phyloP scores from a whole-genome alignment of 2,888 invertebrate species.

The Mellilla xanthometata region DNA sequence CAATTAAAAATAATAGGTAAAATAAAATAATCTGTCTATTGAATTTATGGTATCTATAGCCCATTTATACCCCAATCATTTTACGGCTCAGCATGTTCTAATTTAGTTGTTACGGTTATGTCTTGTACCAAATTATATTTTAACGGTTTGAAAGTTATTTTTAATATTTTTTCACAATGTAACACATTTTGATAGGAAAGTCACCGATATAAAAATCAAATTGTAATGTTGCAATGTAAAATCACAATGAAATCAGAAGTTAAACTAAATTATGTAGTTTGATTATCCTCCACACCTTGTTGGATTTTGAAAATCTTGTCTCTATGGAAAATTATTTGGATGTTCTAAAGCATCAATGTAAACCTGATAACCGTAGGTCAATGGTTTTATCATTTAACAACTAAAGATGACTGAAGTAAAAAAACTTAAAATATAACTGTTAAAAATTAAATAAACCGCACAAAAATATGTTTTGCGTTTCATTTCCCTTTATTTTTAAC shows the following conservation, averaged over 20 bases:
- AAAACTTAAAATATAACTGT: constrained; percentile 71
- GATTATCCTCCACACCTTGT: background rate
- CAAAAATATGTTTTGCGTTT: constrained; percentile 65
- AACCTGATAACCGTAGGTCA: constrained; percentile 19
- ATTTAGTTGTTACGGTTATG: too few species aligned
- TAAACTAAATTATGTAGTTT: constrained; percentile 8
- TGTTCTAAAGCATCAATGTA: constrained; percentile 6
- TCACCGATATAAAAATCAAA: constrained; percentile 1
- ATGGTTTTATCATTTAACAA: constrained; percentile 41
- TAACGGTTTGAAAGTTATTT: too few species aligned
- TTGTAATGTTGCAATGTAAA: constrained; percentile 50
- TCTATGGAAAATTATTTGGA: background rate
- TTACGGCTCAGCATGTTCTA: too few species aligned
- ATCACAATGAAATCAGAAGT: constrained; percentile 50
- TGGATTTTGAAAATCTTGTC: background rate
- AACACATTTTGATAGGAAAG: background rate
- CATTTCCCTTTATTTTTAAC: too few species aligned
- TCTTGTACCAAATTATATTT: too few species aligned
- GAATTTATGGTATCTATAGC: too few species aligned
- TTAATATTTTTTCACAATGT: too few species aligned
- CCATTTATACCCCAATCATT: too few species aligned
- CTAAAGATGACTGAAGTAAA: constrained; percentile 80
- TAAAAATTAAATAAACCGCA: constrained; percentile 80
- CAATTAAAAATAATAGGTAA: too few species aligned
- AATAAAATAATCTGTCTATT: too few species aligned